Percentiles rank a stretch among this genome's conserved stretches.
phyloP scores from a whole-genome alignment of 2,797 vertebrate species.

The Australoheros facetus region DNA sequence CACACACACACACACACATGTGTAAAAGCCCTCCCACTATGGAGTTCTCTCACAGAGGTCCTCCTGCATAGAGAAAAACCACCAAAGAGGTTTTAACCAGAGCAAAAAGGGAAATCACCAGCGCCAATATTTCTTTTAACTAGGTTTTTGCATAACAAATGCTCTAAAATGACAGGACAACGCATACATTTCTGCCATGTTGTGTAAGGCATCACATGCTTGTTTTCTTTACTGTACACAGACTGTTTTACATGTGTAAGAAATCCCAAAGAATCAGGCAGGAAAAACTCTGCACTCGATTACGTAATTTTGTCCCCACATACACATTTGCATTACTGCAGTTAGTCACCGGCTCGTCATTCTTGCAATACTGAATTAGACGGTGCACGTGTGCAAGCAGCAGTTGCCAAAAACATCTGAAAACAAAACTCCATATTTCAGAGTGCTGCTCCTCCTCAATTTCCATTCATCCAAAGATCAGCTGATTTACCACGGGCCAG shows the following conservation, averaged over 20 bases:
- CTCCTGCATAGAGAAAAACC: not conserved
- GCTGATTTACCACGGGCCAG: not conserved
- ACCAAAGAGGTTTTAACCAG: not conserved
- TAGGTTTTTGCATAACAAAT: not conserved
- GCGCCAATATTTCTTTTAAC: not conserved
- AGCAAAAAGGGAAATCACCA: not conserved
- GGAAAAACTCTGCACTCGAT: not conserved
- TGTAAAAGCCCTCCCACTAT: not conserved
- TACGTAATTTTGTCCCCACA: not conserved
- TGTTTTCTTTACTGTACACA: not conserved
- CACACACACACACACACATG: not conserved
- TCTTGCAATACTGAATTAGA: not conserved
- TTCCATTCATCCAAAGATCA: slow-evolving; percentile 28
- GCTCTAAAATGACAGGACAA: not conserved
- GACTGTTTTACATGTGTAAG: not conserved
- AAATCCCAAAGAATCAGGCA: not conserved
- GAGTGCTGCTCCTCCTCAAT: not conserved
- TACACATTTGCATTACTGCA: not conserved
- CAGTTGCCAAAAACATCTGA: slow-evolving; percentile 1
- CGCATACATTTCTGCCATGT: not conserved
- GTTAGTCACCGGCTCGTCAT: not conserved
- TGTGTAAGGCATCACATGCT: no score
- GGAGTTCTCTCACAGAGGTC: slow-evolving; percentile 15
- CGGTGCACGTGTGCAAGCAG: not conserved
- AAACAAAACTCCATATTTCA: slow-evolving; percentile 3